Percentiles rank a stretch among this genome's conserved stretches.
phyloP scores from a whole-genome alignment of 2,797 vertebrate genomes.

The Linurgus olivaceus region DNA sequence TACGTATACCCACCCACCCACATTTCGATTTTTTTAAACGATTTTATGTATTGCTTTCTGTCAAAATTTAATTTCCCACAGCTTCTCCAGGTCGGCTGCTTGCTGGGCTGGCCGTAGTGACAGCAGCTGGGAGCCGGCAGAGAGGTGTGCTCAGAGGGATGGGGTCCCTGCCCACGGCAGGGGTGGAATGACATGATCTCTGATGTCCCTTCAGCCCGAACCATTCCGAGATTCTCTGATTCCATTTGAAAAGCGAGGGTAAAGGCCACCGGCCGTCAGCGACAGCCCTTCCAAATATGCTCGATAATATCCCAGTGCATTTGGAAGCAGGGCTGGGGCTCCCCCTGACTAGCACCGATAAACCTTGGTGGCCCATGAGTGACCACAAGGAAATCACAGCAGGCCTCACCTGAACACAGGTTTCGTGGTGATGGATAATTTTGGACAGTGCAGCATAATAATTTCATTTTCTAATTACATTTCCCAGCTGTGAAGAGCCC shows the following conservation, averaged over 20 bases:
- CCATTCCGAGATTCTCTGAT: background rate
- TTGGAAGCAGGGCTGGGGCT: background rate
- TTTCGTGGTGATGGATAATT: background rate
- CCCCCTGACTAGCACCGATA: rapidly evolving
- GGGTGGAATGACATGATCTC: background rate
- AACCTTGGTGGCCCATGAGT: rapidly evolving
- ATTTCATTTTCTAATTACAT: background rate
- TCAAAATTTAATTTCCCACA: rapidly evolving
- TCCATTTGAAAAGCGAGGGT: background rate
- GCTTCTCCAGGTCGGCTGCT: background rate
- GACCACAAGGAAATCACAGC: rapidly evolving
- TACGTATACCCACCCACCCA: rapidly evolving
- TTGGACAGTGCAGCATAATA: rapidly evolving
- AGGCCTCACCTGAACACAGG: rapidly evolving
- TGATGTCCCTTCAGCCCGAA: background rate
- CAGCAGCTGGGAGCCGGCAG: background rate
- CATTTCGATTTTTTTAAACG: background rate
- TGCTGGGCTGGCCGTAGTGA: background rate
- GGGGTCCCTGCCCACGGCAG: background rate
- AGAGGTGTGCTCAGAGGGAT: rapidly evolving
- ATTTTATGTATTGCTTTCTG: background rate
- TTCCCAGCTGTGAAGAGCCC: rapidly evolving
- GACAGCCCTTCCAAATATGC: rapidly evolving
- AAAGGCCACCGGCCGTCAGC: background rate
- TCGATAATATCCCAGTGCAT: rapidly evolving